Conservation (phyloP, 1,140 invertebrate genomes). For the Drosophila leontia region DNA sequence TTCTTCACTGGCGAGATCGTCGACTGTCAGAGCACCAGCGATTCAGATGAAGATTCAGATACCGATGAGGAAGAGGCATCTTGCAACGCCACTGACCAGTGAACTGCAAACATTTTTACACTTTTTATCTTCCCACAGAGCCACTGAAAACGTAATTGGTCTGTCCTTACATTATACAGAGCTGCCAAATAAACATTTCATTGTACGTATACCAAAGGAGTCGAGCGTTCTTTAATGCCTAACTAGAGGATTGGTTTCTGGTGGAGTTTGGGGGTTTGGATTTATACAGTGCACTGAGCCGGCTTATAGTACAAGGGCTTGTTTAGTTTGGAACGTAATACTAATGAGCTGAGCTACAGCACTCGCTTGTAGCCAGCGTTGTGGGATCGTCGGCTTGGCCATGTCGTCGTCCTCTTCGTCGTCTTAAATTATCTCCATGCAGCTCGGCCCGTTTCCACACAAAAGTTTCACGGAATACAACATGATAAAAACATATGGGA, state of each 20-base stretch:
- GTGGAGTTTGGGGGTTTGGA: conserved; percentile 22
- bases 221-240: conserved; percentile 57
- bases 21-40: conserved; percentile 85
- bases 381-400: conserved; percentile 44
- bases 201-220: conserved; percentile 32
- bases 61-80: background rate
- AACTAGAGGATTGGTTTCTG: conserved; percentile 42
- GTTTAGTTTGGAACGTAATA: conserved; percentile 33
- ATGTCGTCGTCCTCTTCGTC: conserved; percentile 25
- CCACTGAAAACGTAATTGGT: background rate
- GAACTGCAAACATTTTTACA: background rate
- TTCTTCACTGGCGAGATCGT: conserved; percentile 93
- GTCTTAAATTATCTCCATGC: conserved; percentile 21
- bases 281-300: conserved; percentile 63
- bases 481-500: conserved; percentile 14
- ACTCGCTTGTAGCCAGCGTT: conserved; percentile 51
- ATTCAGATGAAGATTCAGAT: conserved; percentile 20
- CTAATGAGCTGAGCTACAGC: conserved; percentile 45
- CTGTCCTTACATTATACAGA: background rate
- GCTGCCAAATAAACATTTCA: conserved; percentile 14
- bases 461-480: conserved; percentile 17
- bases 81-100: background rate
- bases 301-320: conserved; percentile 37
- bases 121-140: background rate
- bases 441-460: conserved; percentile 19